Evolutionary conservation across 2,888 invertebrate species (phyloP).

Genomic region (Tyria jacobaeae): DNA sequence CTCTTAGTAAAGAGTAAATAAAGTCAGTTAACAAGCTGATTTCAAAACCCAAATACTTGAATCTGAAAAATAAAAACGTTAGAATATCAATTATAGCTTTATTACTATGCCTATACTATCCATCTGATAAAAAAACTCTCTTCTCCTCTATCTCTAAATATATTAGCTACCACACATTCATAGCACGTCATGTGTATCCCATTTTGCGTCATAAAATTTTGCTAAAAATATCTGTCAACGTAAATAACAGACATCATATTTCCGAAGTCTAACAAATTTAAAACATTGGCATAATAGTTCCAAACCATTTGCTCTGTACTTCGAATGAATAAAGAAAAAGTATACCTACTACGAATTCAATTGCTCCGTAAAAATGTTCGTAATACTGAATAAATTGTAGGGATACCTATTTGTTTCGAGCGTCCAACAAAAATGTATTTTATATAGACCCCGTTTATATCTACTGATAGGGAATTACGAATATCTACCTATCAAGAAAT

Average conservation of each 20-base stretch:
- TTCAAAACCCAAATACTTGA: neutral
- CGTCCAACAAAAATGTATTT: conserved; percentile 12
- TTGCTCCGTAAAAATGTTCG: conserved; percentile 18
- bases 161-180: neutral
- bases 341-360: conserved; percentile 13
- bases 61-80: neutral
- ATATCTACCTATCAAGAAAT: conserved; percentile 4
- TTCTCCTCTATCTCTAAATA: neutral
- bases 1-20: neutral
- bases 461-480: conserved; percentile 19
- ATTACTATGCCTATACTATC: no score
- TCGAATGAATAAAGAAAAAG: conserved; percentile 7
- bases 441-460: conserved; percentile 19
- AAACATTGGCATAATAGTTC: conserved; percentile 9
- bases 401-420: conserved; percentile 12
- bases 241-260: neutral
- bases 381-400: conserved; percentile 15
- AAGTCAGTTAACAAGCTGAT: neutral
- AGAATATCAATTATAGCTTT: no score
- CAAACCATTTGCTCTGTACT: conserved; percentile 7
- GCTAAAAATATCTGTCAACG: neutral
- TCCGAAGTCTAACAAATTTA: conserved; percentile 5
- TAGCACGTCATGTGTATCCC: neutral
- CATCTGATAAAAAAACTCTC: neutral
- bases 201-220: neutral